Evolutionary conservation across 1,140 invertebrate genomes (phyloP).

Genomic region (Drosophila sproati): DNA sequence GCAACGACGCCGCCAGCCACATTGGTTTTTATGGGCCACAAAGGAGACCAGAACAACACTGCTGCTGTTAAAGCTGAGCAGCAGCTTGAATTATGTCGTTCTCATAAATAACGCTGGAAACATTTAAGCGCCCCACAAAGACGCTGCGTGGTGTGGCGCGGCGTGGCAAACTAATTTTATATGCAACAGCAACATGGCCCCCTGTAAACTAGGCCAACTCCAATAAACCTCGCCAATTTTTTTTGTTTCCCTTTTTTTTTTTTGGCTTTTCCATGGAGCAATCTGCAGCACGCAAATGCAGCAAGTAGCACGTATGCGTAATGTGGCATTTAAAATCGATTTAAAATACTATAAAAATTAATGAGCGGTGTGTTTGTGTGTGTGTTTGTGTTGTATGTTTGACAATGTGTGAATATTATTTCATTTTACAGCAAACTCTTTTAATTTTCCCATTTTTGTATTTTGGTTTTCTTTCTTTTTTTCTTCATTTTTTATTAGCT

Average conservation of each 20-base stretch:
- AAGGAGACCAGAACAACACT: conserved; percentile 36
- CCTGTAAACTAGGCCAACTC: conserved; percentile 63
- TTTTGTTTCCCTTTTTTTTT: neutral
- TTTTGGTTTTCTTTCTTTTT: conserved; percentile 10
- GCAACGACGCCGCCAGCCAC: conserved; percentile 27
- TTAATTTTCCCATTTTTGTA: conserved; percentile 14
- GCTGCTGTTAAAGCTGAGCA: conserved; percentile 54
- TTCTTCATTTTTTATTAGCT: neutral
- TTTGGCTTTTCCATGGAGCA: conserved; percentile 21
- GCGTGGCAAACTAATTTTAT: conserved; percentile 56
- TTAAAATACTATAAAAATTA: conserved; percentile 1
- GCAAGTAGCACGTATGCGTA: conserved; percentile 59
- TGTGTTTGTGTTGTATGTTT: conserved; percentile 47
- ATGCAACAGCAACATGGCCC: conserved; percentile 44
- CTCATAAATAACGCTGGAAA: conserved; percentile 72
- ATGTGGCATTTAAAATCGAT: conserved; percentile 35
- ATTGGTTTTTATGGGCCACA: conserved; percentile 60
- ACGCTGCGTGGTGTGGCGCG: conserved; percentile 15
- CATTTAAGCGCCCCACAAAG: conserved; percentile 45
- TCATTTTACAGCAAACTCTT: conserved; percentile 15
- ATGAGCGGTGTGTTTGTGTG: conserved; percentile 36
- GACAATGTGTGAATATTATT: conserved; percentile 51
- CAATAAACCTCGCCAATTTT: conserved; percentile 14
- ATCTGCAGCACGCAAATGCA: conserved; percentile 61
- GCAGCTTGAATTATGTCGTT: conserved; percentile 65